These are phyloP conservation scores for Ichneumon xanthorius DNA, from an alignment of 2,888 invertebrate species.

Conservation along the genomic window DNA sequence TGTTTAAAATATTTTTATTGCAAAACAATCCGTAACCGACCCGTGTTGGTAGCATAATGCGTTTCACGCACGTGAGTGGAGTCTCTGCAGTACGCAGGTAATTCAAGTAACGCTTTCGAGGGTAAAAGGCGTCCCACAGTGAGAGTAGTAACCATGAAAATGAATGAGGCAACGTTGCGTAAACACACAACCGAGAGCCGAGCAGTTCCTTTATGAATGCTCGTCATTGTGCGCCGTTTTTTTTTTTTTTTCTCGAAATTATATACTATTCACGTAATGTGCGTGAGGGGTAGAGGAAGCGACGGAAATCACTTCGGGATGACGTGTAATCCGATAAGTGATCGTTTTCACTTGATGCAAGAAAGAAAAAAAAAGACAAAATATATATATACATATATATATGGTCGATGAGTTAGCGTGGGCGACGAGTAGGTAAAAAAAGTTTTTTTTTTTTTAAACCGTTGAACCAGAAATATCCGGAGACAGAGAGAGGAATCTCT, in stretches of 20 bases:
- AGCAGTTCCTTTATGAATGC: conserved; percentile 12
- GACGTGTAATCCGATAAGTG: conserved; percentile 48
- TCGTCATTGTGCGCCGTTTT: conserved; percentile 33
- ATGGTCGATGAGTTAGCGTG: neutral
- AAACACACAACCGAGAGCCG: conserved; percentile 28
- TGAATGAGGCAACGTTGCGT: conserved; percentile 58
- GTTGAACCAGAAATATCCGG: neutral
- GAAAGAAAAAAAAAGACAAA: conserved; percentile 12
- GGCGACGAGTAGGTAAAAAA: neutral
- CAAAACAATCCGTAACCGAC: too few relatives aligned
- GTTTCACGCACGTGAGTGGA: conserved; percentile 28
- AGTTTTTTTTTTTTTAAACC: neutral
- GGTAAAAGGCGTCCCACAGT: conserved; percentile 13
- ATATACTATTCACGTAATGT: conserved; percentile 40
- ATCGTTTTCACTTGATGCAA: conserved; percentile 53
- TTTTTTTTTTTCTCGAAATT: conserved; percentile 45
- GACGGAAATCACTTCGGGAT: conserved; percentile 32
- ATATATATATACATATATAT: neutral
- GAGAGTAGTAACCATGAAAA: conserved; percentile 53
- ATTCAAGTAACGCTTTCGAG: conserved; percentile 27
- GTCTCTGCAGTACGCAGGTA: neutral
- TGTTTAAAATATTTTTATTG: too few relatives aligned
- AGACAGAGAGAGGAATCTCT: neutral
- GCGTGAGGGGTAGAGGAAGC: conserved; percentile 11
- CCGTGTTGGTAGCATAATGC: neutral